Base-by-base conservation (phyloP, 2,113 vertebrate species). In the Chamaea fasciata region DNA sequence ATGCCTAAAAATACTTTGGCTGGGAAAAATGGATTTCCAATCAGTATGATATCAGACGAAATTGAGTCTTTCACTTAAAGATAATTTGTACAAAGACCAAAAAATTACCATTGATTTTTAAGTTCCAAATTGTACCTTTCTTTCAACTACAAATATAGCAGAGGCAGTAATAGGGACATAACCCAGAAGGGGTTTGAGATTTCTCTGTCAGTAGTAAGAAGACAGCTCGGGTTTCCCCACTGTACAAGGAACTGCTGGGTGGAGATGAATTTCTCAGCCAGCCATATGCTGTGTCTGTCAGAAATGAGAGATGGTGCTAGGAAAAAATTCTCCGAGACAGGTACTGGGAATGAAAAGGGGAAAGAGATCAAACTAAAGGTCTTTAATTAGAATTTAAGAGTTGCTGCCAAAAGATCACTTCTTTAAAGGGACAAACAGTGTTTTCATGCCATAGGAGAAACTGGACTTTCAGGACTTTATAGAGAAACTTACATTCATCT, bases 51-150 rank as follows among this genome's bases (percentile, higher is more conserved):
- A 89, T 68, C 76, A 96, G 62, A 47, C 18, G 6, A 93, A 90
- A 95, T 73, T 82, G 31, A 84, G 70, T 83, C 65, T 93, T 97
- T 92, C 64, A 75, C 52, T 95, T 94, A 60, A 94, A 97, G 69
- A 70, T 79, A 95, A 94, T 96, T 96, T 91, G 92, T 87, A 95
- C 92, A 52, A 91, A 95, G 95, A 94, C 95, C 91, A 68, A 76
- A 86, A 49, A 78, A 69, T 92, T 87, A 87, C 56, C 73, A 74
- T 67, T 87, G 73, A 87, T 92, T 92, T 92, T 76, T 50, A 57
- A 74, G 68, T 80, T 91, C 46, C 35, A 77, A 81, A 83, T 77
- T 81, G 71, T 89, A 65, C 37, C 31, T 77, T 91, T 77, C 80
- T 65, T 92, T 83, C 37, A 50, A 52, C 42, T 69, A 30, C 71